A percentile compares a stretch with the other conserved stretches of the same genome.
phyloP scores from a whole-genome alignment of 2,797 vertebrate genomes.

The Enteromius trimaculatus region DNA sequence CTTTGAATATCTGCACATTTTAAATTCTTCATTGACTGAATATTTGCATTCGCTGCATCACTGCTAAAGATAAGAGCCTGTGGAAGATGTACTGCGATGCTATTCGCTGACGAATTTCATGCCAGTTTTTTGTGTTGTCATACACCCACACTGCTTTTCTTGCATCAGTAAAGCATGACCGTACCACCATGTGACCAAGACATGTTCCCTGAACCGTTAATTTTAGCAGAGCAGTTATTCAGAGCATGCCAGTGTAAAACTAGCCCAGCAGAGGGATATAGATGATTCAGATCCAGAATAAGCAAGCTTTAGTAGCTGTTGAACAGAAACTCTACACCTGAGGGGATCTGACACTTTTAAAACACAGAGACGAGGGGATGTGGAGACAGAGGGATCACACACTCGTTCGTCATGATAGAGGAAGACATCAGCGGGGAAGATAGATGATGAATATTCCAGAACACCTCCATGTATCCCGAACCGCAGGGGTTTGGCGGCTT shows the following conservation, averaged over 20 bases:
- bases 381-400: constrained; percentile 50
- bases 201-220: constrained; percentile 65
- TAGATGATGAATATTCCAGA: constrained; percentile 27
- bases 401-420: constrained; percentile 49
- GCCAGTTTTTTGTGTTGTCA: constrained; percentile 27
- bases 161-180: constrained; percentile 50
- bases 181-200: constrained; percentile 64
- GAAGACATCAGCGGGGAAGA: constrained; percentile 26
- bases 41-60: neutral
- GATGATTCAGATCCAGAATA: constrained; percentile 57
- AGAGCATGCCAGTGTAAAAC: constrained; percentile 66
- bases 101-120: constrained; percentile 32
- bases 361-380: constrained; percentile 53
- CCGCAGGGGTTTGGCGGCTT: constrained; percentile 21
- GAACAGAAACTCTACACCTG: constrained; percentile 61
- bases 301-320: constrained; percentile 54
- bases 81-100: neutral
- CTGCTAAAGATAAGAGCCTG: neutral
- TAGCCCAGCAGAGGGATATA: constrained; percentile 58
- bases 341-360: constrained; percentile 50
- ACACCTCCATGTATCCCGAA: constrained; percentile 47
- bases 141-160: constrained; percentile 42
- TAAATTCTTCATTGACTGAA: neutral
- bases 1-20: neutral
- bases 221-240: constrained; percentile 73